A percentile compares a stretch with the other conserved stretches of the same genome.
Conservation (phyloP, 2,888 invertebrate genomes). For the Sinotaia quadrata region DNA sequence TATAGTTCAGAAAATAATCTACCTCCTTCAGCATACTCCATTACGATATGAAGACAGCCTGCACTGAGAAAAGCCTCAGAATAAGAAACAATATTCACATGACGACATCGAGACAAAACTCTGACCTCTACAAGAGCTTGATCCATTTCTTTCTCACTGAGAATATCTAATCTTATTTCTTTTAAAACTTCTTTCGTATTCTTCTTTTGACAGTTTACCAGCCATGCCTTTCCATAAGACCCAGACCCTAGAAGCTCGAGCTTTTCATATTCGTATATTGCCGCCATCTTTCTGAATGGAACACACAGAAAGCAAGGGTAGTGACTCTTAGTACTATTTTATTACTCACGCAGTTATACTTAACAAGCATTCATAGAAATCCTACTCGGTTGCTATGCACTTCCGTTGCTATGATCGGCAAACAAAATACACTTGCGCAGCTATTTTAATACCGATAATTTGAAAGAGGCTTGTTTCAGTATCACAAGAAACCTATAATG, state of each 20-base stretch:
- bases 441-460: too few relatives aligned
- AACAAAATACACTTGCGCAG: too few relatives aligned
- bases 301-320: constrained; percentile 7
- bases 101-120: constrained; percentile 58
- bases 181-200: constrained; percentile 55
- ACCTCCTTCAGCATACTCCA: constrained; percentile 68
- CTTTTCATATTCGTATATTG: constrained; percentile 52
- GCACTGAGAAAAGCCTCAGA: constrained; percentile 59
- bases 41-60: constrained; percentile 57
- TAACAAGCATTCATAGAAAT: too few relatives aligned
- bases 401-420: too few relatives aligned
- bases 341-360: too few relatives aligned
- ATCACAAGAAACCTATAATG: too few relatives aligned
- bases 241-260: constrained; percentile 58
- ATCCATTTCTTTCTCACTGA: constrained; percentile 43
- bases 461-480: too few relatives aligned
- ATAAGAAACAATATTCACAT: constrained; percentile 64
- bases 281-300: constrained; percentile 51
- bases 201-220: constrained; percentile 45
- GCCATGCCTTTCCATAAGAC: constrained; percentile 64
- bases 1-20: too few relatives aligned
- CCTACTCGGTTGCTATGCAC: too few relatives aligned
- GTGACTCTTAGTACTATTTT: too few relatives aligned
- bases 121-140: constrained; percentile 61
- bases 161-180: constrained; percentile 46